These are phyloP conservation scores for Acrobasis suavella DNA, from an alignment of 2,888 invertebrate genomes.

Conservation along the genomic window DNA sequence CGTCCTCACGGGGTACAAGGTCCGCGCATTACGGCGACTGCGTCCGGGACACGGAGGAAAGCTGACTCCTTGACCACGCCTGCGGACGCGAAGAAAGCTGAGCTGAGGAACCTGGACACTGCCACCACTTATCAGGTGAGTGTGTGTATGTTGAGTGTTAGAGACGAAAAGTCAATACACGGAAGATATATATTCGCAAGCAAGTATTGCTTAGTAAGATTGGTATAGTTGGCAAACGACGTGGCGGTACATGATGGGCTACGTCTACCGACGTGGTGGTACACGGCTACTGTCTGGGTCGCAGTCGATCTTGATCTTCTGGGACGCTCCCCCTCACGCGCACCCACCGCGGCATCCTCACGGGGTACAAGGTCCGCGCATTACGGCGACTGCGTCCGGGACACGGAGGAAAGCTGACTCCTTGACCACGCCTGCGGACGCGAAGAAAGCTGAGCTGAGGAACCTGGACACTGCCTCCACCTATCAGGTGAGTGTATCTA, in stretches of 20 bases:
- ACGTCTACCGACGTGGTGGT: too few relatives aligned
- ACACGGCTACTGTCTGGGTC: too few relatives aligned
- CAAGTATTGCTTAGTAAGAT: too few relatives aligned
- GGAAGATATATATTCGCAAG: too few relatives aligned
- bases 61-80: conserved; percentile 92
- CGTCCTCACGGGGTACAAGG: conserved; percentile 97
- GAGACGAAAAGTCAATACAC: too few relatives aligned
- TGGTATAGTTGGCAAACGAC: too few relatives aligned
- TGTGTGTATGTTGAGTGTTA: too few relatives aligned
- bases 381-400: conserved; percentile 30
- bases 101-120: conserved; percentile 89
- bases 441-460: conserved; percentile 88
- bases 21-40: conserved; percentile 74
- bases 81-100: conserved; percentile 90
- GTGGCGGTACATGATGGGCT: too few relatives aligned
- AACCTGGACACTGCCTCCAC: conserved; percentile 89
- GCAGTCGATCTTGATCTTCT: conserved; percentile 93
- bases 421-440: conserved; percentile 92
- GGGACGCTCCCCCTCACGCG: conserved; percentile 95
- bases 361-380: conserved; percentile 95
- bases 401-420: conserved; percentile 84
- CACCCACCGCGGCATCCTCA: conserved; percentile 94
- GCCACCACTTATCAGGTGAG: conserved; percentile 89
- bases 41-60: conserved; percentile 57
- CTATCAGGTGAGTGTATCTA: conserved; percentile 87